A percentile compares a stretch with the other conserved stretches of the same genome.
Evolutionary conservation across 2,113 vertebrate species (phyloP).

Genomic region (Perca flavescens): DNA sequence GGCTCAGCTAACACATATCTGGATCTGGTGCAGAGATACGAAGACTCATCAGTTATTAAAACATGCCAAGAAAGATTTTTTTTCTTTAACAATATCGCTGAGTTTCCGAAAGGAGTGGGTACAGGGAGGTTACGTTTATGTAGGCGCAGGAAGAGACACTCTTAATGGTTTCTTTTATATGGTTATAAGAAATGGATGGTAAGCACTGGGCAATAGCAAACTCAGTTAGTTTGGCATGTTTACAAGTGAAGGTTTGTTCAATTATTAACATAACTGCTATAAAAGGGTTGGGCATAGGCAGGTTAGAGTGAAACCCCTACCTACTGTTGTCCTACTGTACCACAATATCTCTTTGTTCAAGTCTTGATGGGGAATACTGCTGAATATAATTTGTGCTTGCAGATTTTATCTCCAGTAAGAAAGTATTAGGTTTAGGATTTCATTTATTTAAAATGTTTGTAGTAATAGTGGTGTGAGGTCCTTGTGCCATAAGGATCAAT

Average conservation of each 20-base stretch:
- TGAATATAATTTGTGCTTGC: not conserved
- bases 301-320: conserved; percentile 1
- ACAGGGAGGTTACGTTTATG: not conserved
- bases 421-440: not conserved
- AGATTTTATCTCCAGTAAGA: not conserved
- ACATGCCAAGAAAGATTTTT: conserved; percentile 37
- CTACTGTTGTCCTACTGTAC: conserved; percentile 23
- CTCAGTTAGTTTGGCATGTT: conserved; percentile 20
- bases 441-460: not conserved
- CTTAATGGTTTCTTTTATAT: not conserved
- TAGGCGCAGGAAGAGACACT: not conserved
- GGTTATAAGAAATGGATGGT: conserved; percentile 23
- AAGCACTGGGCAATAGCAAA: conserved; percentile 7
- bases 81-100: not conserved
- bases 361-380: not conserved
- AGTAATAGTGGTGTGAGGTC: not conserved
- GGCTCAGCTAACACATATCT: conserved; percentile 7
- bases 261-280: conserved; percentile 35
- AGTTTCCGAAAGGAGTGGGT: conserved; percentile 1
- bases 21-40: conserved; percentile 11
- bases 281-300: conserved; percentile 9
- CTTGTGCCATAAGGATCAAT: not conserved
- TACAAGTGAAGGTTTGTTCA: conserved; percentile 40
- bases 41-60: conserved; percentile 36
- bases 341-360: not conserved